Evolutionary conservation across 2,888 invertebrate species (phyloP), one percentile per base, ranked within the genome.

Genomic region (Trachelus troglodyta): DNA sequence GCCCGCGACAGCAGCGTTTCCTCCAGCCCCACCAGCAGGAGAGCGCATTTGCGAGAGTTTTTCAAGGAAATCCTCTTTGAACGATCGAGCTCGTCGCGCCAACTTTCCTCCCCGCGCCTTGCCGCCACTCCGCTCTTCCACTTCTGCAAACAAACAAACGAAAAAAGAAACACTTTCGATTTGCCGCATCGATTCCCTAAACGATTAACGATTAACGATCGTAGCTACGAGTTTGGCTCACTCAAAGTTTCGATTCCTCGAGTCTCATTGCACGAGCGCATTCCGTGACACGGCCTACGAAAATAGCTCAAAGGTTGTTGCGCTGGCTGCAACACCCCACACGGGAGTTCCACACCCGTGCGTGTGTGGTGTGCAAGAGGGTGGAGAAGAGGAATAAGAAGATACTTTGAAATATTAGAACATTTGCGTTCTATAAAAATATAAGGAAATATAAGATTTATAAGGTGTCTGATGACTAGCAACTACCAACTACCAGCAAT

Each of bases 11-110:
- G 37, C 37, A 37, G 37, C 37, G 40, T 40, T 40, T 76, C 85
- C 82, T 69, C 81, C 75, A 82, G 84, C 81, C 82, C 86, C 84
- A 30, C 90, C n/a, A n/a, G n/a, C 90, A 30, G 97, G 97, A 83
- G 97, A 96, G 85, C 97, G 95, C 95, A 97, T 97, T 92, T 97
- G 96, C 85, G 96, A 96, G 92, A 97, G 95, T 92, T 97, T 97
- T 92, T 97, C 97, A 90, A 97, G 94, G 89, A 98, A 94, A 93
- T 97, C 97, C 94, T 97, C 97, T 93, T 97, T 98, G 93, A 98
- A 97, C 83, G 97, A 97, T 86, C 97, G 95, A 83, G 97, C 97
- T 84, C 97, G 94, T 84, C 97, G 94, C 79, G 97, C 97, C 92
- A 97, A 94, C 92, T 97, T 97, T 85, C 96, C 97, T 89, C 96